Conservation (phyloP, 1,140 invertebrate species). For the Sitodiplosis mosellana region DNA sequence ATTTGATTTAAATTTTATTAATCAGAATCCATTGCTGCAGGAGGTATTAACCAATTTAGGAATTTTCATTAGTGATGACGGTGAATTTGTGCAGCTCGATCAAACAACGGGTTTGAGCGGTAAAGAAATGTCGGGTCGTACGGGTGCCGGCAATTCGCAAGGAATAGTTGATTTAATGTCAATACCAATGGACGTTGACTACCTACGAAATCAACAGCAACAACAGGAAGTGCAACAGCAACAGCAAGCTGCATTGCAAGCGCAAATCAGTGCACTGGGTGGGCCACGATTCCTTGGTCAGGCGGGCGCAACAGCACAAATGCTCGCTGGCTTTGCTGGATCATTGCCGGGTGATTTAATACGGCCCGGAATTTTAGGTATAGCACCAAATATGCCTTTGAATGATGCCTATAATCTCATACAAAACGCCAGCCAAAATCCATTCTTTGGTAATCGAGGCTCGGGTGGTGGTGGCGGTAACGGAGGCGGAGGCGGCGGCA, state of each 20-base stretch:
- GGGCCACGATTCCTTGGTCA: constrained; percentile 19
- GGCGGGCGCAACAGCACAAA: constrained; percentile 9
- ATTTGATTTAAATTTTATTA: constrained; percentile 30
- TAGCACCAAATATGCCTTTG: constrained; percentile 28
- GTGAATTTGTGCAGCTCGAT: constrained; percentile 31
- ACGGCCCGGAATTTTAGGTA: constrained; percentile 26
- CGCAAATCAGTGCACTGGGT: constrained; percentile 23
- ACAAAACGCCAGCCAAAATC: constrained; percentile 24
- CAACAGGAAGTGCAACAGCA: constrained; percentile 26
- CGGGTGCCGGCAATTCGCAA: constrained; percentile 23
- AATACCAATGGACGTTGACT: constrained; percentile 22
- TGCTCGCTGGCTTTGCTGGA: neutral
- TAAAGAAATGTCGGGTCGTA: constrained; percentile 19
- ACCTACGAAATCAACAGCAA: constrained; percentile 18
- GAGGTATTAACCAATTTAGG: constrained; percentile 35
- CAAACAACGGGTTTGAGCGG: constrained; percentile 17
- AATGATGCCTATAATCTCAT: constrained; percentile 27
- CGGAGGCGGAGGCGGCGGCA: constrained; percentile 17
- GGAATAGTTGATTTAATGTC: constrained; percentile 10
- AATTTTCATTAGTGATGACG: constrained; percentile 31
- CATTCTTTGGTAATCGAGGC: constrained; percentile 18
- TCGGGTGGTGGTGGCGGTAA: constrained; percentile 27
- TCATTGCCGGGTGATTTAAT: constrained; percentile 16
- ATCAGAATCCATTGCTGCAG: constrained; percentile 29
- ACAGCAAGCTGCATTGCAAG: constrained; percentile 10